These are phyloP conservation scores for Eubasilissa regina DNA, from an alignment of 1,140 invertebrate genomes.

Conservation along the genomic window DNA sequence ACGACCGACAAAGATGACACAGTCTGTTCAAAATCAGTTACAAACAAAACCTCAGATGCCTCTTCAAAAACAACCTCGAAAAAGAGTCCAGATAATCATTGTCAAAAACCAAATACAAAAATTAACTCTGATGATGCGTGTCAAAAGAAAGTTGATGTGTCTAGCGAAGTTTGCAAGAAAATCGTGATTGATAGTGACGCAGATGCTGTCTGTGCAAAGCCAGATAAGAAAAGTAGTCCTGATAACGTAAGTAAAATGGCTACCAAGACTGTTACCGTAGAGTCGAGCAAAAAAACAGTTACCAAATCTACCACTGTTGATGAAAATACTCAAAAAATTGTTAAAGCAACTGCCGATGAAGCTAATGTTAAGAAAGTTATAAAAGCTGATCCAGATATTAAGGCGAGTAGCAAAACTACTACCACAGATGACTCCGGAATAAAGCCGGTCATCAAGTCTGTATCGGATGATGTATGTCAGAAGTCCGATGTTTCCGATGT, in stretches of 20 bases:
- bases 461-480: conserved; percentile 19
- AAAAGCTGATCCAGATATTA: conserved; percentile 23
- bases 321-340: not conserved
- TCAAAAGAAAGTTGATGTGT: not conserved
- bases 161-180: conserved; percentile 17
- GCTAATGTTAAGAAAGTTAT: conserved; percentile 3
- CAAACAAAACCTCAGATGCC: conserved; percentile 4
- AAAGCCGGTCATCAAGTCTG: not conserved
- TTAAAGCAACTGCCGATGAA: not conserved
- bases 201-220: not conserved
- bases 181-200: not conserved
- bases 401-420: not conserved
- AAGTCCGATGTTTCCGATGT: conserved; percentile 48
- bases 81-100: conserved; percentile 24
- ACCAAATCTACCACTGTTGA: not conserved
- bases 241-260: conserved; percentile 2
- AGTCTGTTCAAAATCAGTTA: not conserved
- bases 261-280: conserved; percentile 34
- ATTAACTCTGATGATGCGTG: not conserved
- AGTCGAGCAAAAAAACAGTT: conserved; percentile 3
- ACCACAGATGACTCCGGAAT: not conserved
- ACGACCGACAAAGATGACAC: conserved; percentile 2
- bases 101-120: conserved; percentile 18
- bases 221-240: not conserved
- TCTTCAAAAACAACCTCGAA: conserved; percentile 1